A percentile compares a stretch with the other conserved stretches of the same genome.
phyloP scores from a whole-genome alignment of 2,113 vertebrate species.

The Corythoichthys haematopterus region DNA sequence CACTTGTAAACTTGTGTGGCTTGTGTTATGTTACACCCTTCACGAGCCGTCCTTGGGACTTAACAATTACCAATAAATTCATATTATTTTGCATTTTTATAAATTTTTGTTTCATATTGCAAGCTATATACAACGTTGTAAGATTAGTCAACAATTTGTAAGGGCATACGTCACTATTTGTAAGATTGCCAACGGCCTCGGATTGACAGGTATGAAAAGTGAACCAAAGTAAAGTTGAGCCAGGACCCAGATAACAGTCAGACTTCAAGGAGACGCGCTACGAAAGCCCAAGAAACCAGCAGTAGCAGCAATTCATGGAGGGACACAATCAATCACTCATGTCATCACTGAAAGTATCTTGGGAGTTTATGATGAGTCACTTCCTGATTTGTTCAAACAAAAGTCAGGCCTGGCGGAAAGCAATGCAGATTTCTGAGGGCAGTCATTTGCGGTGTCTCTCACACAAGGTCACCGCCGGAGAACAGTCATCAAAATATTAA shows the following conservation, averaged over 20 bases:
- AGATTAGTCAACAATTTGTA: too few relatives aligned
- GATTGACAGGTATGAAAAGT: neutral
- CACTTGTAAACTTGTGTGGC: too few relatives aligned
- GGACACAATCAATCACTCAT: neutral
- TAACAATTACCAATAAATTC: too few relatives aligned
- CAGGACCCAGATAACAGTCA: neutral
- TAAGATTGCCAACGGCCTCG: neutral
- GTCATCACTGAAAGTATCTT: slow-evolving; percentile 13
- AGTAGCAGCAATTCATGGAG: neutral
- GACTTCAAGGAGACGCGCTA: neutral
- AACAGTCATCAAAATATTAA: slow-evolving; percentile 50
- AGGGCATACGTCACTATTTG: too few relatives aligned
- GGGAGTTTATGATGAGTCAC: slow-evolving; percentile 13
- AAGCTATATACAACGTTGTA: too few relatives aligned
- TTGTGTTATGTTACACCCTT: too few relatives aligned
- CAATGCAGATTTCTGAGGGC: slow-evolving; percentile 26
- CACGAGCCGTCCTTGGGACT: too few relatives aligned
- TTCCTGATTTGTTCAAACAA: slow-evolving; percentile 31
- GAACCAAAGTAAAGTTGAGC: neutral
- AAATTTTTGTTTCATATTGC: too few relatives aligned
- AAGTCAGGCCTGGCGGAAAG: slow-evolving; percentile 30
- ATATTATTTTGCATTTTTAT: too few relatives aligned
- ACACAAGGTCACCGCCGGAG: slow-evolving; percentile 29
- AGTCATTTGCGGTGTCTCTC: slow-evolving; percentile 41
- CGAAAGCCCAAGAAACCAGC: neutral